Conservation (phyloP, 1,140 invertebrate genomes). For the Calephelis virginiensis region DNA sequence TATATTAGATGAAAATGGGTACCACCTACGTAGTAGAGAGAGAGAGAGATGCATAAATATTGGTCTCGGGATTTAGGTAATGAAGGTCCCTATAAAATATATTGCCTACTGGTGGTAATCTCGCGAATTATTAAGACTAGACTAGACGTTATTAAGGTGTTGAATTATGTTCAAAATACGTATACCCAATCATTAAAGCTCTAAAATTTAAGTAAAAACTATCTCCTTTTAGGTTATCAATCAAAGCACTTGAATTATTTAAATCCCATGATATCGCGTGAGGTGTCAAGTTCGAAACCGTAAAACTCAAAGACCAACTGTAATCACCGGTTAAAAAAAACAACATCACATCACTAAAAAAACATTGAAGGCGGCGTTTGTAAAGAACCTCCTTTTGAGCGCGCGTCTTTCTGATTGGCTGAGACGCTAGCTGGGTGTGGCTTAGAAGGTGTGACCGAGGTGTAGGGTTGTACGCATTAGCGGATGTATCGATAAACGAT, state of each 20-base stretch:
- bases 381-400: constrained; percentile 39
- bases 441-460: constrained; percentile 38
- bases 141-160: no score
- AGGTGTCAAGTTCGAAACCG: constrained; percentile 58
- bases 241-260: constrained; percentile 23
- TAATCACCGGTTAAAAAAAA: constrained; percentile 58
- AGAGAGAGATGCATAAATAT: no score
- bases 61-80: no score
- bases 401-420: constrained; percentile 45
- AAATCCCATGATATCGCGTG: constrained; percentile 47
- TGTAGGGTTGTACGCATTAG: constrained; percentile 48
- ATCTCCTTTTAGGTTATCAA: constrained; percentile 23
- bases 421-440: constrained; percentile 50
- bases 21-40: no score
- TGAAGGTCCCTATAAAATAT: no score
- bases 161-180: no score
- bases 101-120: no score
- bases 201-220: background rate
- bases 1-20: no score
- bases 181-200: background rate
- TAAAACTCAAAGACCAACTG: constrained; percentile 44
- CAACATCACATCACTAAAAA: constrained; percentile 71
- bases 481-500: constrained; percentile 59
- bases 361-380: constrained; percentile 41
- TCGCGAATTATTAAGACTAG: no score